Evolutionary conservation across 2,797 vertebrate genomes (phyloP).

Genomic region (Salarias fasciatus): DNA sequence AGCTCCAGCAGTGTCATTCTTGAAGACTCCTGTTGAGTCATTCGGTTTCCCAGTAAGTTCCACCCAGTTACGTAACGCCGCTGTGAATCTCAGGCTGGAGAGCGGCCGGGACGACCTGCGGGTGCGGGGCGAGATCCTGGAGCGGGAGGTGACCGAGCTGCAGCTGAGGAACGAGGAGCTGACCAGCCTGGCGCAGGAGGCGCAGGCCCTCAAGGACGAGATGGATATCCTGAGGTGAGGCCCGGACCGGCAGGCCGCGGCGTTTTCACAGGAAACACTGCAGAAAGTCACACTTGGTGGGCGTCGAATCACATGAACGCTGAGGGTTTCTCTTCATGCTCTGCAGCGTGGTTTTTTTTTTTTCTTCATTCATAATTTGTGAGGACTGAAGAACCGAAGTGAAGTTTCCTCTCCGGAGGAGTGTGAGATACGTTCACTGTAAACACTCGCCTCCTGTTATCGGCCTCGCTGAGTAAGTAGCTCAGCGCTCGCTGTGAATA

Average conservation of each 20-base stretch:
- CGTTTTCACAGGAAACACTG: slow-evolving; percentile 8
- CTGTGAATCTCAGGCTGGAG: slow-evolving; percentile 82
- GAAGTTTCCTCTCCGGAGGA: not conserved
- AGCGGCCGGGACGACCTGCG: slow-evolving; percentile 86
- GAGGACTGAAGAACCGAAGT: not conserved
- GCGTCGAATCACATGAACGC: slow-evolving; percentile 11
- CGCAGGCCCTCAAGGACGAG: slow-evolving; percentile 90
- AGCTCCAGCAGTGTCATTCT: no score
- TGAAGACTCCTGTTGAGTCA: no score
- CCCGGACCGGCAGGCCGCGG: no score
- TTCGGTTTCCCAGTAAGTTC: no score
- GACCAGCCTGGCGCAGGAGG: slow-evolving; percentile 89
- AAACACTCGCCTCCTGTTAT: slow-evolving; percentile 2
- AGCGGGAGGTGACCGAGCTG: slow-evolving; percentile 83
- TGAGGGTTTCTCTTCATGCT: slow-evolving; percentile 16
- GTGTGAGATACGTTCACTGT: not conserved
- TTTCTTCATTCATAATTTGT: slow-evolving; percentile 19
- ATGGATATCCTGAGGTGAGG: slow-evolving; percentile 91
- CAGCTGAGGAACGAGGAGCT: slow-evolving; percentile 89
- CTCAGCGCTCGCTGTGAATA: not conserved
- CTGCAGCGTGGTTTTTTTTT: slow-evolving; percentile 5
- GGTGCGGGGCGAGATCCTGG: slow-evolving; percentile 77
- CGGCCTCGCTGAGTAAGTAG: not conserved
- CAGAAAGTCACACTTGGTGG: slow-evolving; percentile 17
- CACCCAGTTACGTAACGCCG: slow-evolving; percentile 2